Conservation (phyloP, 1,140 invertebrate species). For the Ostrea denselamellosa region DNA sequence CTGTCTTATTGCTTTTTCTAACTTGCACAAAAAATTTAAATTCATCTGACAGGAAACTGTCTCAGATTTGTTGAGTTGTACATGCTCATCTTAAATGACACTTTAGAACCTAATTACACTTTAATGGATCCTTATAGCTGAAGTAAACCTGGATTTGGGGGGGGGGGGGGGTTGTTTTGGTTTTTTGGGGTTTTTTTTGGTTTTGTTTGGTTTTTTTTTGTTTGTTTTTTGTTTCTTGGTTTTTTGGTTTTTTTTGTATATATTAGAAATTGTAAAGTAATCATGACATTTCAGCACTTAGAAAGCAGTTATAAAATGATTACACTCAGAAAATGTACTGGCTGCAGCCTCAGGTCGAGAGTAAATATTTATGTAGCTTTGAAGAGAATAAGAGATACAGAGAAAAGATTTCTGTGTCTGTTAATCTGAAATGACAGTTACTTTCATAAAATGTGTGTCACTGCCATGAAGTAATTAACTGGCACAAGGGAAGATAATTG, state of each 20-base stretch:
- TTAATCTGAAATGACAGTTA: conserved; percentile 26
- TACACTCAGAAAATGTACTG: not conserved
- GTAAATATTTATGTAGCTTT: conserved; percentile 39
- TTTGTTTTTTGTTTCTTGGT: too few species aligned
- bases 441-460: conserved; percentile 18
- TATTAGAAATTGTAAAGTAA: conserved; percentile 13
- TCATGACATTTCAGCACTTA: not conserved
- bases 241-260: too few species aligned
- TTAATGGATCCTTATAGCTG: not conserved
- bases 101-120: not conserved
- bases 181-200: too few species aligned
- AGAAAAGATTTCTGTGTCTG: conserved; percentile 1
- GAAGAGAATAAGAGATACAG: conserved; percentile 14
- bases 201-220: too few species aligned
- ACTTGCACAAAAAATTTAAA: not conserved
- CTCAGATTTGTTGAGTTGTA: not conserved
- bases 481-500: conserved; percentile 19
- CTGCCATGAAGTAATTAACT: conserved; percentile 32
- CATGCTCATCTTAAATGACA: not conserved
- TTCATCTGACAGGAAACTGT: not conserved
- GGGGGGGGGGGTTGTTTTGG: too few species aligned
- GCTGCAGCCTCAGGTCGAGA: not conserved
- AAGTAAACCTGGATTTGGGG: not conserved
- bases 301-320: conserved; percentile 1
- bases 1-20: not conserved